Evolutionary conservation across 1,140 invertebrate species (phyloP), one percentile per base, ranked within the genome.

Genomic region (Stratiolaelaps scimitus): DNA sequence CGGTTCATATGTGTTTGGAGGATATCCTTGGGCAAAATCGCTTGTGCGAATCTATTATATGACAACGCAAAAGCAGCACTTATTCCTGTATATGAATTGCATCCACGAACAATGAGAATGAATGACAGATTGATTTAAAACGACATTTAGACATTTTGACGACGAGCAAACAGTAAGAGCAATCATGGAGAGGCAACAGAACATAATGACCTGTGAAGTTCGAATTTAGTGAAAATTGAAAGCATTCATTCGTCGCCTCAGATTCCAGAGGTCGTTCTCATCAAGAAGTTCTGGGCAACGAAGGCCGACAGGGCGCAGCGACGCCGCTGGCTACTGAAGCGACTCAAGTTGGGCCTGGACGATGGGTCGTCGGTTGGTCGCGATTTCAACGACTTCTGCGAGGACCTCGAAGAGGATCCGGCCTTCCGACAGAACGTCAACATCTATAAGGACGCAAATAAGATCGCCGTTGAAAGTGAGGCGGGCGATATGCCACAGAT

Each of bases 371-470:
- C 71, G 76, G 80, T 46, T 74, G 71, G 46, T 68, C 89, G 87
- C 69, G 92, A 95, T 71, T 96, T 90, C 74, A 84, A 87, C 72
- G 92, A 95, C 70, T 98, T 98, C 78, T 80, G 98, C 74, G 89
- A 98, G 72, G 95, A 99, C 74, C 76, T 99, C 64, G 95, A 99
- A 76, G 94, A 98, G 77, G 92, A 98, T 78, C 83, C 83, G 23
- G 82, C 83, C 34, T 80, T 92, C 67, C 82, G 95, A 68, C 84
- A 89, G 72, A 87, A 94, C 74, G 81, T 99, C 43, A 96, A 97
- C 73, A 94, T 98, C 66, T 98, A 92, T 76, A 85, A 53, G n/a
- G 46, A 70, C 64, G 67, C 53, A 30, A 44, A 66, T 19, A 79
- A 75, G 72, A 70, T 75, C 79, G 77, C 66, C 71, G 74, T 78